Conservation (phyloP, 2,888 invertebrate genomes). For the Psylliodes chrysocephalus region DNA sequence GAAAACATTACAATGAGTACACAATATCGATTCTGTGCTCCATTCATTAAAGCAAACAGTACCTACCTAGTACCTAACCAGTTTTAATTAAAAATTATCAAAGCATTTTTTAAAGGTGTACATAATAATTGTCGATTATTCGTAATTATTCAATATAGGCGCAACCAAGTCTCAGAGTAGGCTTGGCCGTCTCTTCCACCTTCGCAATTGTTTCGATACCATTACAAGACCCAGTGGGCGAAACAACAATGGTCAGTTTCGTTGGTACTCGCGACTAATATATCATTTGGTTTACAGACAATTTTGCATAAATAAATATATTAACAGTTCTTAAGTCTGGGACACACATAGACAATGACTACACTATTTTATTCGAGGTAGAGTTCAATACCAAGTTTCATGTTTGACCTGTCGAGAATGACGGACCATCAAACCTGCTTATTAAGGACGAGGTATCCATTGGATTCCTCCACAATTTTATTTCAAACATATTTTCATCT, state of each 20-base stretch:
- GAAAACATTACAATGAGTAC: neutral
- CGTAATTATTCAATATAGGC: constrained; percentile 49
- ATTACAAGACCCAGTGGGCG: constrained; percentile 57
- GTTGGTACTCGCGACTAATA: constrained; percentile 51
- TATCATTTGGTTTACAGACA: constrained; percentile 48
- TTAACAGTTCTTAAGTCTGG: constrained; percentile 35
- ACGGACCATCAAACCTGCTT: too few species aligned
- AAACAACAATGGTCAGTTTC: constrained; percentile 60
- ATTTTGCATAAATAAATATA: constrained; percentile 46
- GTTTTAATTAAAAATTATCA: constrained; percentile 21
- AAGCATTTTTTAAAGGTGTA: constrained; percentile 11
- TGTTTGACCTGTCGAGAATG: neutral
- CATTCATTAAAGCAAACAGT: neutral
- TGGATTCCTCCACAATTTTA: too few species aligned
- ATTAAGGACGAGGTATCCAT: too few species aligned
- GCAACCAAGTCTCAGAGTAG: constrained; percentile 40
- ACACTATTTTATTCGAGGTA: constrained; percentile 23
- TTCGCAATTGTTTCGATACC: constrained; percentile 58
- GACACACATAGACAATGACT: constrained; percentile 29
- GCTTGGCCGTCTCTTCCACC: constrained; percentile 59
- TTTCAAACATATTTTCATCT: too few species aligned
- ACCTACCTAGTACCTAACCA: constrained; percentile 2
- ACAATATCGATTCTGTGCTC: neutral
- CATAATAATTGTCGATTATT: constrained; percentile 47
- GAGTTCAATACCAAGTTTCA: constrained; percentile 14